A percentile compares a stretch with the other conserved stretches of the same genome.
Evolutionary conservation across 1,140 invertebrate species (phyloP).

Genomic region (Batillaria attramentaria): DNA sequence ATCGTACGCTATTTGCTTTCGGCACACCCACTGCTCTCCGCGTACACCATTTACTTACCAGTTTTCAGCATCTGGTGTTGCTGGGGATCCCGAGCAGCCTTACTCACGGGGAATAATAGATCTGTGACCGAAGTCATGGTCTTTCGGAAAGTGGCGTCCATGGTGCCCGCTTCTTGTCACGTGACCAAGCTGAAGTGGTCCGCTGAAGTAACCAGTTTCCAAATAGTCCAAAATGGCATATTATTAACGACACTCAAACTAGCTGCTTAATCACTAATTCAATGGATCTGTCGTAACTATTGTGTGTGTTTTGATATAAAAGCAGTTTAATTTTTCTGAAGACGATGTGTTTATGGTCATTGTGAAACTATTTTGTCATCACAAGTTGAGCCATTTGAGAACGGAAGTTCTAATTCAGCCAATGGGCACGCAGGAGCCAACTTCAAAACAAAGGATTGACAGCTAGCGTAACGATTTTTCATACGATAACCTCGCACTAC

Average conservation of each 20-base stretch:
- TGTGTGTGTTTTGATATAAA: too few relatives aligned
- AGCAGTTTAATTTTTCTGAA: too few relatives aligned
- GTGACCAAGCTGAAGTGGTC: slow-evolving; percentile 38
- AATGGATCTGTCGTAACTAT: too few relatives aligned
- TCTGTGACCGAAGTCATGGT: slow-evolving; percentile 73
- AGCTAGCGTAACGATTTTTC: too few relatives aligned
- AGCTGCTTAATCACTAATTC: too few relatives aligned
- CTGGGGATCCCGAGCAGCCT: slow-evolving; percentile 56
- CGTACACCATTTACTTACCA: slow-evolving; percentile 54
- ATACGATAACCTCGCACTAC: too few relatives aligned
- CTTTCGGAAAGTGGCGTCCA: slow-evolving; percentile 64
- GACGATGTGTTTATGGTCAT: too few relatives aligned
- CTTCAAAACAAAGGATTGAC: too few relatives aligned
- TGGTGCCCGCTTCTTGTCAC: slow-evolving; percentile 48
- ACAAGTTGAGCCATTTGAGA: neutral
- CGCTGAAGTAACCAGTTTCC: neutral
- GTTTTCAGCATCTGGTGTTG: slow-evolving; percentile 60
- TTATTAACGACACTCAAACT: neutral
- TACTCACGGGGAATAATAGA: slow-evolving; percentile 73
- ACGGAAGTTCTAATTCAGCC: slow-evolving; percentile 14
- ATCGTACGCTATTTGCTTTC: too few relatives aligned
- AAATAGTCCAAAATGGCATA: neutral
- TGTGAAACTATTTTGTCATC: too few relatives aligned
- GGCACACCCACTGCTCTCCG: too few relatives aligned
- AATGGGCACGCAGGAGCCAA: slow-evolving; percentile 20